phyloP scores from a whole-genome alignment of 2,888 invertebrate genomes.

The Leptinotarsa juncta region DNA sequence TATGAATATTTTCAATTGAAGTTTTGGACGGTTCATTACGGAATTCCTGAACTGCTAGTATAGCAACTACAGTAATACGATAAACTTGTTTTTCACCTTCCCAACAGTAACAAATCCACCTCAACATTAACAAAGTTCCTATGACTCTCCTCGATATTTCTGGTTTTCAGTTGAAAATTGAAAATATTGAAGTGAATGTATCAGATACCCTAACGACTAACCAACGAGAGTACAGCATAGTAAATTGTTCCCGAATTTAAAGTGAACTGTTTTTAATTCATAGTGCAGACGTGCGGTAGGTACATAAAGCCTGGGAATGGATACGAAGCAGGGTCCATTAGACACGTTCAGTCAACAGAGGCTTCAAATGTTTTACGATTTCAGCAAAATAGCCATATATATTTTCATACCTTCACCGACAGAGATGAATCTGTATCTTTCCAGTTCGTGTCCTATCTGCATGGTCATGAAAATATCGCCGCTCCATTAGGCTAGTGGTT shows the following conservation, averaged over 20 bases:
- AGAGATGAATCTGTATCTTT: not conserved
- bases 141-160: too few relatives aligned
- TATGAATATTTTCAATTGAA: too few relatives aligned
- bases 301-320: constrained; percentile 14
- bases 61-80: too few relatives aligned
- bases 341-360: constrained; percentile 51
- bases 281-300: constrained; percentile 11
- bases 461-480: not conserved
- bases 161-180: too few relatives aligned
- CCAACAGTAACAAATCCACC: too few relatives aligned
- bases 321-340: constrained; percentile 42
- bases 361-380: constrained; percentile 38
- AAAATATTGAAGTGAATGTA: too few relatives aligned
- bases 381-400: constrained; percentile 35
- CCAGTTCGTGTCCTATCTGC: not conserved
- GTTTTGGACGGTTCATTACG: too few relatives aligned
- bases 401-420: constrained; percentile 11
- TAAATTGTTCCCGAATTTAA: not conserved
- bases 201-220: not conserved
- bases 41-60: too few relatives aligned
- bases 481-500: too few relatives aligned
- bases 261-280: not conserved
- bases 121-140: too few relatives aligned
- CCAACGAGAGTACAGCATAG: not conserved
- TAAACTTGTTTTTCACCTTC: too few relatives aligned